A percentile compares a stretch with the other conserved stretches of the same genome.
Evolutionary conservation across 2,113 vertebrate species (phyloP).

Genomic region (Marcusenius ussheri): DNA sequence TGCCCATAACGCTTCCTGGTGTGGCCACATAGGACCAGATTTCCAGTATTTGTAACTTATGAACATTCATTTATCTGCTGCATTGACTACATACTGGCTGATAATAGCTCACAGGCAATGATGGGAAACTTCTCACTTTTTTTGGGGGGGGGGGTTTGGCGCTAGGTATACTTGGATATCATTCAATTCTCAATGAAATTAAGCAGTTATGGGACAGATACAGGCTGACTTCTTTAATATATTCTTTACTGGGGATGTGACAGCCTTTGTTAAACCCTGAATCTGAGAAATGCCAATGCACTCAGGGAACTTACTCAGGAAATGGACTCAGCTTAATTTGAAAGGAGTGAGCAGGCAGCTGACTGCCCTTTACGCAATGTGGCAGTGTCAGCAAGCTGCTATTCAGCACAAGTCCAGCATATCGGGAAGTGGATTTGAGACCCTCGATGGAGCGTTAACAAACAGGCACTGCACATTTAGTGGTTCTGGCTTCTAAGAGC

Average conservation of each 20-base stretch:
- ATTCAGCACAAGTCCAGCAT: not conserved
- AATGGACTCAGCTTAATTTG: not conserved
- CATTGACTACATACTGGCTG: not conserved
- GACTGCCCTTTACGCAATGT: not conserved
- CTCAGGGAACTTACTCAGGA: not conserved
- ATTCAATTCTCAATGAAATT: not conserved
- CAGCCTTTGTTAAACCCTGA: not conserved
- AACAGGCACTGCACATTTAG: not conserved
- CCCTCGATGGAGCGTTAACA: not conserved
- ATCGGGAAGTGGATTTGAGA: not conserved
- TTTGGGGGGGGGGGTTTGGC: not conserved
- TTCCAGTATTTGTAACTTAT: not conserved
- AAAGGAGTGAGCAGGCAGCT: not conserved
- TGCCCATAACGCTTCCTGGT: not conserved
- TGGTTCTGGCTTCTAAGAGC: not conserved
- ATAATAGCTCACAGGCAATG: not conserved
- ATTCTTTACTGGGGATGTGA: not conserved
- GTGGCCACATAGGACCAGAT: not conserved
- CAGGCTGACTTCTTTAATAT: not conserved
- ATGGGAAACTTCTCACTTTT: not conserved
- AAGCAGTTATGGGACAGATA: not conserved
- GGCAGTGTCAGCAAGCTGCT: not conserved
- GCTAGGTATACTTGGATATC: not conserved
- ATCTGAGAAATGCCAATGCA: not conserved
- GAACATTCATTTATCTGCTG: not conserved